Evolutionary conservation across 2,113 vertebrate species (phyloP), one percentile per base, ranked within the genome.

Genomic region (Pseudorhombus dupliciocellatus): DNA sequence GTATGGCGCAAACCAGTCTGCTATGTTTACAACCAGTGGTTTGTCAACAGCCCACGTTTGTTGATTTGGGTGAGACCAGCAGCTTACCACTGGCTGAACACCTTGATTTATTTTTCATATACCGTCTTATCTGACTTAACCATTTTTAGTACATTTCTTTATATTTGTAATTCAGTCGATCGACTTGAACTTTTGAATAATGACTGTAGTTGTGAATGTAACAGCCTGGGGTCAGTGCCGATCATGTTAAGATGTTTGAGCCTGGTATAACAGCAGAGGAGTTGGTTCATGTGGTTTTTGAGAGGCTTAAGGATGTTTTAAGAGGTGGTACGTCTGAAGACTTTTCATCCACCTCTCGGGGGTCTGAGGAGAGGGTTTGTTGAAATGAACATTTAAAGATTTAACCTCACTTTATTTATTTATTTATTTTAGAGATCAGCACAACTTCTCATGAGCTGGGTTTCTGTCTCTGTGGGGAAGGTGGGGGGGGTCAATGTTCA

Each of bases 401-500:
- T 58, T 64, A 55, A 28, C 0, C 14, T 18, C 16, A 42, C 42
- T 46, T 18, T 18, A 16, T 46, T 18, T 7, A 46, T 20, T 46
- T 50, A n/a, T 20, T 50, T 50, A 20, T 50, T 50, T 50, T n/a
- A 7, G 20, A 42, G 15, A 4, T 5, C 22, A 21, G 7, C 2
- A 1, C 6, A 30, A 4, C 20, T 60, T 70, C 42, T 6, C 20
- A 37, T 40, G 26, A 71, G 66, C 30, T 68, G 60, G 31, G 64
- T 60, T 73, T 24, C 6, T 83, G 84, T 82, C 31, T 59, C 81
- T 77, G 48, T 16, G 6, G 2, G 7, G 44, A 5, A 20, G 48
- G 48, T 16, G 6, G 2, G 7, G 44, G 7, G 16, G 48, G 30
- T 67, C 53, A 53, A 2, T 5, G 25, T 63, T 24, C 40, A 44